Evolutionary conservation across 2,113 vertebrate genomes (phyloP), one percentile per base, ranked within the genome.

Genomic region (Tricholaema leucomelas): DNA sequence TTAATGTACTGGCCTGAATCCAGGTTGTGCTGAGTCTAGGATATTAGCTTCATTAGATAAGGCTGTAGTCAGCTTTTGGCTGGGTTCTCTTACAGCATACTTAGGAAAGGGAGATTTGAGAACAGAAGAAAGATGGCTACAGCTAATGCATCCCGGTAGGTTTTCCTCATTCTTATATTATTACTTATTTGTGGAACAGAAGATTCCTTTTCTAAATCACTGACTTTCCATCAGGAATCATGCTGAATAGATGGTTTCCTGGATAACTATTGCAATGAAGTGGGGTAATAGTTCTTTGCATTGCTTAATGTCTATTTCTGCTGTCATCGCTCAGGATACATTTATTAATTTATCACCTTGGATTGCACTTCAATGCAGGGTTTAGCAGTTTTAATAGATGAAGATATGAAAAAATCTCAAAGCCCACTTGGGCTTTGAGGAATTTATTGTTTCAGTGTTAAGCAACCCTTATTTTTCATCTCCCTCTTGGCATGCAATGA

Each of bases 21-120:
- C 94, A 94, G 73, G 21, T 23, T 86, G 82, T 81, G 90, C 90
- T 90, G 88, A 91, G 69, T 69, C 69, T 33, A 71, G 11, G 24
- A 6, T 69, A 81, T 85, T 67, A 88, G 76, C 61, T 84, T 86
- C 90, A 83, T 92, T 91, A 91, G 87, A 76, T 58, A 90, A 91
- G 65, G 48, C 72, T 90, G 85, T 2, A 94, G 93, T 92, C 93
- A 96, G 95, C 91, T 91, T 69, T 91, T 96, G 92, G 94, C 80
- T 64, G 78, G 59, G 31, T 54, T 65, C 38, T 81, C 84, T 35
- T 46, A 1, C 16, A 66, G 48, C 54, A 42, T 24, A 76, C 80
- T 86, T 77, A 55, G 69, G 71, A 87, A 88, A 77, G 56, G 44
- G 6, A 85, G 65, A 15, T 52, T 75, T 71, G 65, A 69, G 30